These are phyloP conservation scores for Drosophila rhopaloa DNA, from an alignment of 1,140 invertebrate species.

Conservation along the genomic window DNA sequence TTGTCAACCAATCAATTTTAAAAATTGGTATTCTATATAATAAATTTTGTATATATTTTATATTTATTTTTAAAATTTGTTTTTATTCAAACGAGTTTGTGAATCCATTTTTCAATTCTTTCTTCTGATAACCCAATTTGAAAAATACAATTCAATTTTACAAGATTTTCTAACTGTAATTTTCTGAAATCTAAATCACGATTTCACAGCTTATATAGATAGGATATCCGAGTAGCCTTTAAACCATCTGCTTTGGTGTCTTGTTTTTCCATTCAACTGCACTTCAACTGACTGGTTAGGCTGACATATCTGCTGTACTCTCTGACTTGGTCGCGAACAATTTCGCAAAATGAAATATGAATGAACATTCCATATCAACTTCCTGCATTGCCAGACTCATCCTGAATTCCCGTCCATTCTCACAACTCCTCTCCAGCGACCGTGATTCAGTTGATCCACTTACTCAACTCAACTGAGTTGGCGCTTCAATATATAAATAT, in stretches of 20 bases:
- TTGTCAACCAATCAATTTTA: no score
- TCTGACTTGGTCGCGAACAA: slow-evolving; percentile 54
- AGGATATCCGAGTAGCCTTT: neutral
- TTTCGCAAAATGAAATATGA: slow-evolving; percentile 80
- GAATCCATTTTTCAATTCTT: no score
- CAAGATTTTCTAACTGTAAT: no score
- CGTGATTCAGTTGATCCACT: slow-evolving; percentile 21
- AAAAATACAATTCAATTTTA: no score
- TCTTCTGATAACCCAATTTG: no score
- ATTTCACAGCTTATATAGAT: no score
- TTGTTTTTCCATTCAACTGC: slow-evolving; percentile 45
- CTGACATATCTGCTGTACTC: slow-evolving; percentile 29
- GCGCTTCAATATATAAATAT: slow-evolving; percentile 72
- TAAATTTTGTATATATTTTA: no score
- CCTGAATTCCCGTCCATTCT: slow-evolving; percentile 2
- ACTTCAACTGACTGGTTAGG: slow-evolving; percentile 60
- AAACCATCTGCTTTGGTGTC: neutral
- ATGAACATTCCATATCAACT: slow-evolving; percentile 80
- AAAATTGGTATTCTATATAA: no score
- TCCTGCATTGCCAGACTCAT: slow-evolving; percentile 50
- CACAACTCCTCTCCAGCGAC: neutral
- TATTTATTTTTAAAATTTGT: neutral
- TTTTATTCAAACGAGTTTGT: no score
- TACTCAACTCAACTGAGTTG: slow-evolving; percentile 50
- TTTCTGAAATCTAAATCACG: no score